These are phyloP conservation scores for Mormyrus lacerda DNA, from an alignment of 2,113 vertebrate genomes.

Conservation along the genomic window DNA sequence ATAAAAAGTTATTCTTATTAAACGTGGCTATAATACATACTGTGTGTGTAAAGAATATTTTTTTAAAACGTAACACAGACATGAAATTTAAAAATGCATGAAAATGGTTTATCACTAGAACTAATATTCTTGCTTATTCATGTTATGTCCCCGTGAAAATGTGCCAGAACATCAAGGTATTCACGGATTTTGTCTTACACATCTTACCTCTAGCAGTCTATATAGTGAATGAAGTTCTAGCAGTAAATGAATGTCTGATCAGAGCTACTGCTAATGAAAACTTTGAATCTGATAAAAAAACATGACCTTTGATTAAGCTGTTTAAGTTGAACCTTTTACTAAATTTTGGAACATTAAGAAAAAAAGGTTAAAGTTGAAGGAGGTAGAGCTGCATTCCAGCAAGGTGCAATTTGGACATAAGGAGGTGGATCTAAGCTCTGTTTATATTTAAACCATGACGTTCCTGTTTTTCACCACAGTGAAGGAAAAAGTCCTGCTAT, in stretches of 20 bases:
- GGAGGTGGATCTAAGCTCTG: neutral
- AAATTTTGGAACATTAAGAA: neutral
- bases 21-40: neutral
- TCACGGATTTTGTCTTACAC: neutral
- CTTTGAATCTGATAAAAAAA: neutral
- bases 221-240: neutral
- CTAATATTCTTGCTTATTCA: neutral
- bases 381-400: neutral
- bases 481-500: neutral
- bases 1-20: neutral
- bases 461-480: neutral
- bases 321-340: neutral
- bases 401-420: no score
- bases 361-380: neutral
- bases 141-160: neutral
- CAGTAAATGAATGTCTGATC: neutral
- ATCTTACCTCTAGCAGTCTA: neutral
- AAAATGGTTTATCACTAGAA: neutral
- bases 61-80: neutral
- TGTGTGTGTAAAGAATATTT: neutral
- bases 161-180: neutral
- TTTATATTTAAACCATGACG: neutral
- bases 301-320: no score
- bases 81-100: neutral
- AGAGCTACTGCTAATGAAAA: neutral